These are phyloP conservation scores for Drosophila ustulata DNA, from an alignment of 2,888 invertebrate genomes.

Conservation along the genomic window DNA sequence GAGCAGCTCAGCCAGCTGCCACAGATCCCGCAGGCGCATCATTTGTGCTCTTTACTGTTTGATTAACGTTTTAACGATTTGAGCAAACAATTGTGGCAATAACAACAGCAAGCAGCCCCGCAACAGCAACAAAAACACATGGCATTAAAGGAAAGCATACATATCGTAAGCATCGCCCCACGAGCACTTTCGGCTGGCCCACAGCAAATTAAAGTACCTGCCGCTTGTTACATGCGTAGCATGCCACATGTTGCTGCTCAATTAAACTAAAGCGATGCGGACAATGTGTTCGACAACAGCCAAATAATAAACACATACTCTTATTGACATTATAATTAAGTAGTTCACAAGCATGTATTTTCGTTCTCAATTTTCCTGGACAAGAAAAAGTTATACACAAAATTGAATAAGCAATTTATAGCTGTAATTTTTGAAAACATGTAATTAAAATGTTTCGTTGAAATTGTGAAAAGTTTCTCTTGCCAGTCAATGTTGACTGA, in stretches of 20 bases:
- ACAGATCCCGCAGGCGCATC: slow-evolving; percentile 59
- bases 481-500: background rate
- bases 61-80: slow-evolving; percentile 79
- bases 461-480: background rate
- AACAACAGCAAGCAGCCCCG: slow-evolving; percentile 49
- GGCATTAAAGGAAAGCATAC: slow-evolving; percentile 27
- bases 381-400: background rate
- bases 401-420: background rate
- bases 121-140: slow-evolving; percentile 43
- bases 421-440: background rate
- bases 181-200: slow-evolving; percentile 4
- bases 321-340: slow-evolving; percentile 22
- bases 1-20: slow-evolving; percentile 14
- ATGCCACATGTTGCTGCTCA: slow-evolving; percentile 53
- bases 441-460: background rate
- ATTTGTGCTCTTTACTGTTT: slow-evolving; percentile 77
- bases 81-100: slow-evolving; percentile 75
- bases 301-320: slow-evolving; percentile 26
- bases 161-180: slow-evolving; percentile 9
- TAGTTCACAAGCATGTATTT: slow-evolving; percentile 3
- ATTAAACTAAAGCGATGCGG: slow-evolving; percentile 47
- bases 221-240: slow-evolving; percentile 7
- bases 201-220: slow-evolving; percentile 8
- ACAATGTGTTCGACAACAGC: slow-evolving; percentile 24
- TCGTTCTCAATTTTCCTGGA: background rate